Evolutionary conservation across 2,888 invertebrate species (phyloP).

Genomic region (Sinodicranocentrus sp.): DNA sequence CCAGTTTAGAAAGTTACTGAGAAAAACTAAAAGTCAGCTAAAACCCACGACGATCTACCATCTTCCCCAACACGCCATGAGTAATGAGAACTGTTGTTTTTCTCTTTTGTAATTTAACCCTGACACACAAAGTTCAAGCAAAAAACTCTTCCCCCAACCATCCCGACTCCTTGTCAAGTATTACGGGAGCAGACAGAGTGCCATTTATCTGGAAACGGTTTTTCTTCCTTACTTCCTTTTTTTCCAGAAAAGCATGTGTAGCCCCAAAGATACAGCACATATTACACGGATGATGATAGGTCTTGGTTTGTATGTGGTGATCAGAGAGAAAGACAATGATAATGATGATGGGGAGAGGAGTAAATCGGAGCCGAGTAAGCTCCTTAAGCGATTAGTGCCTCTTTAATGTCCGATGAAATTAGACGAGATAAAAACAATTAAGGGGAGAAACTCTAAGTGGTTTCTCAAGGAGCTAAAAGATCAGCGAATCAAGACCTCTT

Average conservation of each 20-base stretch:
- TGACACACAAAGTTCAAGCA: neutral
- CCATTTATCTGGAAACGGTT: constrained; percentile 17
- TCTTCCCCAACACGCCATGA: neutral
- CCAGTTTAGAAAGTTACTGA: too few relatives aligned
- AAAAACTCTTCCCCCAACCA: constrained; percentile 10
- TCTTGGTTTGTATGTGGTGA: constrained; percentile 11
- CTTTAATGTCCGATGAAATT: constrained; percentile 76
- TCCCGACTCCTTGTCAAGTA: neutral
- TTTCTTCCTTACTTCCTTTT: constrained; percentile 6
- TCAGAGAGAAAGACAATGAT: constrained; percentile 27
- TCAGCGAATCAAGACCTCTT: constrained; percentile 48
- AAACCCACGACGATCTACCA: too few relatives aligned
- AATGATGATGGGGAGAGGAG: constrained; percentile 33
- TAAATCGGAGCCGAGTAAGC: constrained; percentile 70
- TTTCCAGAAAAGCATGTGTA: constrained; percentile 20
- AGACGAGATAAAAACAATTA: constrained; percentile 76
- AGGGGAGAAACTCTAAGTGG: constrained; percentile 49
- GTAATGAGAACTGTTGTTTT: constrained; percentile 13
- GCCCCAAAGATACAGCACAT: neutral
- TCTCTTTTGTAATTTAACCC: constrained; percentile 11
- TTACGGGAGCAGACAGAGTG: neutral
- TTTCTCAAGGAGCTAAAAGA: constrained; percentile 54
- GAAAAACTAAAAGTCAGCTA: too few relatives aligned
- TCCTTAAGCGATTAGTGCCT: constrained; percentile 76
- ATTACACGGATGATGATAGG: constrained; percentile 49